These are phyloP conservation scores for Platichthys stellatus DNA, from an alignment of 2,113 vertebrate genomes.

Conservation along the genomic window DNA sequence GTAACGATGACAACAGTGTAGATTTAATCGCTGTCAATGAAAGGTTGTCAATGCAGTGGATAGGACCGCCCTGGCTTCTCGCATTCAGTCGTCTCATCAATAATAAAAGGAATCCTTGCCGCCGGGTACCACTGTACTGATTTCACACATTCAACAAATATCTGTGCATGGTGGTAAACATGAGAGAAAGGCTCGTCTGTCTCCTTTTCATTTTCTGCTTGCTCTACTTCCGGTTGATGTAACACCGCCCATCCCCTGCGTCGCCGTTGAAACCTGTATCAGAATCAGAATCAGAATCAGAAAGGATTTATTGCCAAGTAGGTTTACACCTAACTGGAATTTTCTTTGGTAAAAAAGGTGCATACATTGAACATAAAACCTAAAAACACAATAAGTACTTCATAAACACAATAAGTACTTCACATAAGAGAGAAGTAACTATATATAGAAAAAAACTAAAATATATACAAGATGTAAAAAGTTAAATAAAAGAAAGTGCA, in stretches of 20 bases:
- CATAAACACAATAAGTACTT: no score
- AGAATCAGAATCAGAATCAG: no score
- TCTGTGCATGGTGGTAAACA: not conserved
- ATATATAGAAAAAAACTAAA: no score
- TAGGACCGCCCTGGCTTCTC: slow-evolving; percentile 37
- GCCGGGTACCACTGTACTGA: not conserved
- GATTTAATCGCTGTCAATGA: slow-evolving; percentile 46
- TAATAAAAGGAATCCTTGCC: slow-evolving; percentile 6
- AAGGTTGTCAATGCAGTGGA: slow-evolving; percentile 42
- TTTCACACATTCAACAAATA: not conserved
- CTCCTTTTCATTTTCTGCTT: slow-evolving; percentile 45
- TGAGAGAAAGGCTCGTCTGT: not conserved
- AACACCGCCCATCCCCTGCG: slow-evolving; percentile 1
- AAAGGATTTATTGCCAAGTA: no score
- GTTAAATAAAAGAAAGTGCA: no score
- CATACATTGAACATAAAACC: no score
- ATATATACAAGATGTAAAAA: no score
- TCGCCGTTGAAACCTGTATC: not conserved
- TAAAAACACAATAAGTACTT: no score
- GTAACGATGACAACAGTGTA: slow-evolving; percentile 8
- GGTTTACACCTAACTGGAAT: no score
- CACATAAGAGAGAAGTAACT: no score
- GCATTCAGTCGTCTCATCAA: slow-evolving; percentile 22
- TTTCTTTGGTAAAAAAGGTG: no score
- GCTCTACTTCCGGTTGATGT: slow-evolving; percentile 67